Conservation (phyloP, 53 echinoderm and acorn worm genomes). For the Antedon mediterranea region DNA sequence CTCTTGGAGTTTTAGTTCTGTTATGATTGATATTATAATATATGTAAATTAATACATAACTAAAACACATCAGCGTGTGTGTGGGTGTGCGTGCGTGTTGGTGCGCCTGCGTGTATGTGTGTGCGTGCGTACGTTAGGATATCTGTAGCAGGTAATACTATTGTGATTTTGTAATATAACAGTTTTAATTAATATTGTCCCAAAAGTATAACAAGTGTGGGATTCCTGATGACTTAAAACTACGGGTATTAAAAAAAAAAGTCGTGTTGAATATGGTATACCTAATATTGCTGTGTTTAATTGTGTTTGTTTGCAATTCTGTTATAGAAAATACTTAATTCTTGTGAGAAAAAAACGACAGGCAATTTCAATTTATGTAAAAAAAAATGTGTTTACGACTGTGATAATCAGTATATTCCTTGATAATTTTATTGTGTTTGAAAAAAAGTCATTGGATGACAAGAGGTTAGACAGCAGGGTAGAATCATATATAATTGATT, state of each 20-base stretch:
- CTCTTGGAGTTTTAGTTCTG: neutral
- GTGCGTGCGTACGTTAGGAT: neutral
- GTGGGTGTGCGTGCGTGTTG: neutral
- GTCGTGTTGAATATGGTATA: neutral
- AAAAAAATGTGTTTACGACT: neutral
- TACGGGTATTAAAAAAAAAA: neutral
- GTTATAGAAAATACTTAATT: neutral
- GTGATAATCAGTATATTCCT: neutral
- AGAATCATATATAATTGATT: neutral
- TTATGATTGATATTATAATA: neutral
- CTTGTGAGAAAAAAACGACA: neutral
- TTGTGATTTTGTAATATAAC: constrained; percentile 1
- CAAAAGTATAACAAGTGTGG: neutral
- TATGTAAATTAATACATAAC: neutral
- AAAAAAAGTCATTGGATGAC: neutral
- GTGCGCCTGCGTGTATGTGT: neutral
- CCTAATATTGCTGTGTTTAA: constrained; percentile 1
- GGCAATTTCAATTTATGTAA: neutral
- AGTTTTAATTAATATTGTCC: constrained; percentile 1
- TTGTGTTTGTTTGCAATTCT: neutral
- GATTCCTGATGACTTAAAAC: neutral
- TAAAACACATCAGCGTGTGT: neutral
- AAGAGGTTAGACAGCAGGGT: neutral
- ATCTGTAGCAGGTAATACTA: neutral
- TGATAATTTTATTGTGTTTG: neutral